Conservation (phyloP, 1,140 invertebrate genomes). For the Chironomus striatipennis region DNA sequence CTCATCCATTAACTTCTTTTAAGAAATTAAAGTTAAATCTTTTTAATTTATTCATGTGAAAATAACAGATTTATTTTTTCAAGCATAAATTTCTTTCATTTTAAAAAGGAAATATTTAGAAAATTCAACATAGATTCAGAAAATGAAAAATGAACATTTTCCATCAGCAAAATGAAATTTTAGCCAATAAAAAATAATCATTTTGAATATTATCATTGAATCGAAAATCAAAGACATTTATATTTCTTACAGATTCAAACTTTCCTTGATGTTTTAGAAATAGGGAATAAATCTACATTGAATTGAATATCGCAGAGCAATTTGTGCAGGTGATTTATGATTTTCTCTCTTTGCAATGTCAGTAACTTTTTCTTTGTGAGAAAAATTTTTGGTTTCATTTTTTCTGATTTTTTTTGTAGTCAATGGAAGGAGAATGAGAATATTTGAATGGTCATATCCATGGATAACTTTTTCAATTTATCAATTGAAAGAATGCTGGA, state of each 20-base stretch:
- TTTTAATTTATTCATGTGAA: too few species aligned
- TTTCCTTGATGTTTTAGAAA: conserved; percentile 72
- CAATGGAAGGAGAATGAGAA: conserved; percentile 73
- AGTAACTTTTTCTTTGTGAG: conserved; percentile 55
- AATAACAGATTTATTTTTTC: too few species aligned
- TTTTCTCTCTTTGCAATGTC: conserved; percentile 56
- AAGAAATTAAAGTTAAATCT: too few species aligned
- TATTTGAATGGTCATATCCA: conserved; percentile 54
- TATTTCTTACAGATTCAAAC: conserved; percentile 65
- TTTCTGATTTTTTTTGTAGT: conserved; percentile 58
- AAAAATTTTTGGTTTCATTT: conserved; percentile 51
- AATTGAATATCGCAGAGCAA: conserved; percentile 53
- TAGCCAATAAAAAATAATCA: conserved; percentile 46
- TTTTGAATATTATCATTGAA: conserved; percentile 48
- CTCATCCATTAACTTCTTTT: too few species aligned
- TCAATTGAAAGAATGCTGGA: conserved; percentile 61
- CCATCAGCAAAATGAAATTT: conserved; percentile 1
- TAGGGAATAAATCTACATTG: conserved; percentile 69
- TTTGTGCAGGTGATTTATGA: conserved; percentile 61
- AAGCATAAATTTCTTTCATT: too few species aligned
- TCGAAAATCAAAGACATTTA: conserved; percentile 68
- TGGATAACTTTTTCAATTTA: conserved; percentile 58
- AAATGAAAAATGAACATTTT: not conserved
- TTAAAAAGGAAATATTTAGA: too few species aligned
- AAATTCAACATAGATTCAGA: not conserved